Evolutionary conservation across 2,113 vertebrate genomes (phyloP), one percentile per base, ranked within the genome.

Genomic region (Anolis sagrei): DNA sequence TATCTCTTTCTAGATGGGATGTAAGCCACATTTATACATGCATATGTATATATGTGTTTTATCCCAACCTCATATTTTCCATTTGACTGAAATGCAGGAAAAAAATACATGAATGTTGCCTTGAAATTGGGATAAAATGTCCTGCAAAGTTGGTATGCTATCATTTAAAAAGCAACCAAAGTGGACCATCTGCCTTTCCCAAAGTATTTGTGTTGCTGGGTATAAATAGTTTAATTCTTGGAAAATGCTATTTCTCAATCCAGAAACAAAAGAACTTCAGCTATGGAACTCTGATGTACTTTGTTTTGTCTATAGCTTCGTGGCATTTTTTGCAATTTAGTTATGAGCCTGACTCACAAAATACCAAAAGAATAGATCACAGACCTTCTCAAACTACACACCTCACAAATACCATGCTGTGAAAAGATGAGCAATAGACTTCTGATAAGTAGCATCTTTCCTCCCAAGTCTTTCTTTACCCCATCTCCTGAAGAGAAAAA

Each of bases 401-500:
- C 34, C 34, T 72, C 5, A 34, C 23, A 23, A 16, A 58, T 18
- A 77, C 27, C 68, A 62, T 49, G 36, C 69, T 86, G 69, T 64
- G 84, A 39, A 66, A 49, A 39, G 77, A 36, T 86, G 54, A 51
- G 70, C 69, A 74, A 36, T 27, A 32, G 58, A 75, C n/a, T 51
- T 25, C 18, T 27, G 77, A 34, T 73, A 61, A 51, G 8, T 13
- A 75, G 44, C 39, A 29, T 27, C 85, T 81, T 21, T 66, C 78
- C 61, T 81, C 73, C 78, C 54, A 86, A 36, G 18, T 13, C 58
- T 76, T 75, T 25, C 54, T 32, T 32, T 73, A 3, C 29, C 10
- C 25, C 14, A 62, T 6, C 44, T n/a, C 54, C 27, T 81, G 44
- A 74, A n/a, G 25, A 86, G 85, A 66, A 74, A 74, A 64, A 80